phyloP scores from a whole-genome alignment of 2,113 vertebrate genomes.

The Vimba vimba region DNA sequence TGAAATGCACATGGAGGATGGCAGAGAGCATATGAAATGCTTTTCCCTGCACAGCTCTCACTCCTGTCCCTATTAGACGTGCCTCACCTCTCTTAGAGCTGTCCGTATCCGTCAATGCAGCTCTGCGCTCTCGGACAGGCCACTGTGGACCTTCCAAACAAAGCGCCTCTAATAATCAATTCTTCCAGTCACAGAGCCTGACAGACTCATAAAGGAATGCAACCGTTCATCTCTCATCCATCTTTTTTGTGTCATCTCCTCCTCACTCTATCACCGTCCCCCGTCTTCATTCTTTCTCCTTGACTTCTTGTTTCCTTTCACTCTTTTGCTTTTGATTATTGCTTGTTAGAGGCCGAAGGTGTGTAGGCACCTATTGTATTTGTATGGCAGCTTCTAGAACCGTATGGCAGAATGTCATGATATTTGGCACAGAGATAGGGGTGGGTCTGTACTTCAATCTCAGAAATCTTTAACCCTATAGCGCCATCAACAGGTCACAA shows the following conservation, averaged over 20 bases:
- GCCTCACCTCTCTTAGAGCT: conserved; percentile 16
- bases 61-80: conserved; percentile 8
- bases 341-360: conserved; percentile 12
- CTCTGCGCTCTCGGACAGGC: neutral
- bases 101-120: conserved; percentile 46
- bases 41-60: neutral
- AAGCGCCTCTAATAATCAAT: conserved; percentile 55
- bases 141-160: conserved; percentile 38
- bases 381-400: neutral
- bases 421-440: neutral
- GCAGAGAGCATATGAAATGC: conserved; percentile 21
- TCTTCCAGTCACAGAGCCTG: conserved; percentile 42
- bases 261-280: conserved; percentile 3
- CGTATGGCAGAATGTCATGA: neutral
- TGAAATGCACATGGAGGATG: conserved; percentile 10
- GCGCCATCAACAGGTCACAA: neutral
- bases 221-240: conserved; percentile 46
- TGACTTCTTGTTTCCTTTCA: conserved; percentile 24
- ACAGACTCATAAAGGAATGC: conserved; percentile 53
- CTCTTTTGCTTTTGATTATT: neutral
- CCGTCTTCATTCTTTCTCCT: conserved; percentile 15
- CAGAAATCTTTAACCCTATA: neutral
- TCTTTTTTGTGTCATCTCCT: conserved; percentile 41
- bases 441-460: neutral
- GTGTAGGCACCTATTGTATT: neutral